Percentiles rank a stretch among this genome's conserved stretches.
These are phyloP conservation scores for Chymomyza fuscimana DNA, from an alignment of 2,888 invertebrate genomes.

Conservation along the genomic window DNA sequence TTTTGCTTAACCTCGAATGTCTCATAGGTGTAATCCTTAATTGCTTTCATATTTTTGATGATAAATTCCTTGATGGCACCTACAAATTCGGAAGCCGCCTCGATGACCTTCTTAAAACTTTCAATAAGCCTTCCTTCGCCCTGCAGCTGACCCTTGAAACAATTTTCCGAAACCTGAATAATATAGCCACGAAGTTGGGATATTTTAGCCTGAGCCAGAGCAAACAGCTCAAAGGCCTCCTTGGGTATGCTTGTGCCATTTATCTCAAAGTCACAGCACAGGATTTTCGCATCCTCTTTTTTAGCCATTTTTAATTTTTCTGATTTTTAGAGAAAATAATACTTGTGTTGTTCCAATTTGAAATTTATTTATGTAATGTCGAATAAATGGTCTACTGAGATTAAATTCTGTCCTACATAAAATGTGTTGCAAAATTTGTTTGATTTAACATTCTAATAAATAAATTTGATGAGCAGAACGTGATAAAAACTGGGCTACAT, in stretches of 20 bases:
- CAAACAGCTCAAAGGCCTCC: conserved; percentile 54
- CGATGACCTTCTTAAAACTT: conserved; percentile 44
- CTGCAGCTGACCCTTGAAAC: conserved; percentile 45
- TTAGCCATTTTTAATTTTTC: neutral
- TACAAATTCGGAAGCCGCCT: conserved; percentile 49
- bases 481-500: no score
- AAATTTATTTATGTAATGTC: neutral
- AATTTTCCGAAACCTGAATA: conserved; percentile 23
- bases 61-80: conserved; percentile 53
- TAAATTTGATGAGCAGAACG: no score
- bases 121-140: conserved; percentile 58
- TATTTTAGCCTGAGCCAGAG: conserved; percentile 44
- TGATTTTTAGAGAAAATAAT: neutral
- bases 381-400: no score
- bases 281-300: neutral
- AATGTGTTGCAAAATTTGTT: no score
- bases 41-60: conserved; percentile 45
- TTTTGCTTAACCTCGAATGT: conserved; percentile 40
- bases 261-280: conserved; percentile 58
- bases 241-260: conserved; percentile 37
- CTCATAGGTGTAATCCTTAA: conserved; percentile 44
- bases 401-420: no score
- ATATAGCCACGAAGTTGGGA: conserved; percentile 54
- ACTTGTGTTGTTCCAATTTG: neutral
- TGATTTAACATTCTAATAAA: no score